phyloP scores from a whole-genome alignment of 2,113 vertebrate genomes.

The Brachyhypopomus occidentalis region DNA sequence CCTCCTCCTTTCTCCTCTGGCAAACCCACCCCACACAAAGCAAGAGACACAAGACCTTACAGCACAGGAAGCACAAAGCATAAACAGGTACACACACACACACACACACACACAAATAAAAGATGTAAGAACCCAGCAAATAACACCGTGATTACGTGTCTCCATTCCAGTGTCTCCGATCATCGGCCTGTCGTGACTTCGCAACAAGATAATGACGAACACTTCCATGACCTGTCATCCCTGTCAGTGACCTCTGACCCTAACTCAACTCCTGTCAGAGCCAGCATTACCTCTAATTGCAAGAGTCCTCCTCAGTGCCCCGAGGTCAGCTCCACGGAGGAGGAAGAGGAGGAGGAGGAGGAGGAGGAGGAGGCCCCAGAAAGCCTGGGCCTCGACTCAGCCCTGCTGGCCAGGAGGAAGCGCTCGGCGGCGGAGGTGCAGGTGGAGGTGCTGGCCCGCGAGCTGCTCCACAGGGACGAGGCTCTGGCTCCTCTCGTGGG shows the following conservation, averaged over 20 bases:
- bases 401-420: slow-evolving; percentile 64
- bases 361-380: slow-evolving; percentile 45
- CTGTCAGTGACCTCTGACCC: slow-evolving; percentile 19
- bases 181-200: not conserved
- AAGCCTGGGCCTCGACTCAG: slow-evolving; percentile 56
- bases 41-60: slow-evolving; percentile 20
- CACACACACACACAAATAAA: not conserved
- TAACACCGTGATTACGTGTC: not conserved
- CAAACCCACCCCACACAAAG: slow-evolving; percentile 13
- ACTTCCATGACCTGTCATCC: not conserved
- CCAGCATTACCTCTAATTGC: not conserved
- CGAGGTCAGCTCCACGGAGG: not conserved
- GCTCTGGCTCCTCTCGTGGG: slow-evolving; percentile 87
- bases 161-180: slow-evolving; percentile 17
- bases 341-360: not conserved
- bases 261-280: not conserved
- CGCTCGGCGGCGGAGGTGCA: slow-evolving; percentile 81
- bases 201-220: not conserved
- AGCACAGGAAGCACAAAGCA: slow-evolving; percentile 3
- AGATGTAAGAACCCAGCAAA: not conserved
- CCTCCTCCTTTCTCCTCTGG: slow-evolving; percentile 64
- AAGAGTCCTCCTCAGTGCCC: slow-evolving; percentile 7
- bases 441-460: slow-evolving; percentile 82
- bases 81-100: slow-evolving; percentile 34
- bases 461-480: slow-evolving; percentile 84